Evolutionary conservation across 2,888 invertebrate species (phyloP), one percentile per base, ranked within the genome.

Genomic region (Agapostemon virescens): DNA sequence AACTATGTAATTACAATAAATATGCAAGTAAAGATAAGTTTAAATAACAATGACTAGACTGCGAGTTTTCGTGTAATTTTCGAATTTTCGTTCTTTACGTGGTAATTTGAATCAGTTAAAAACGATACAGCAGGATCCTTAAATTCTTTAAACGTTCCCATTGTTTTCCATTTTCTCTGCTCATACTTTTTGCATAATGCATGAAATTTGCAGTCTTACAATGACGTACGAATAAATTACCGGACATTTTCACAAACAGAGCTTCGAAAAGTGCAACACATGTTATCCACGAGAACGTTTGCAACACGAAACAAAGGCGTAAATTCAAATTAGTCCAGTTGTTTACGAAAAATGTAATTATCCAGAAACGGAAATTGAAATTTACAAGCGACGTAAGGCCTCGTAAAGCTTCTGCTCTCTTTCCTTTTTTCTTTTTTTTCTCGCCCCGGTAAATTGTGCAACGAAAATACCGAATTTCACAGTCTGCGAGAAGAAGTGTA

Each of bases 321-420:
- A 55, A 42, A 36, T 5, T n/a, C 33, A 68, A 68, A 71, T 63
- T n/a, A 40, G 40, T 40, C 7, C 9, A 26, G 26, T 26, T 26
- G 15, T 55, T 6, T 0, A 26, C 6, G n/a, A 23, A 49, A 40
- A 49, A n/a, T 17, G 33, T 17, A 33, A 49, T 40, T 67, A 58
- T 17, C 2, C 20, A 6, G 15, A 2, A 69, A 71, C 66, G 20
- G 13, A n/a, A 55, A 20, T 69, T 69, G 9, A 30, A 23, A 23
- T 45, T 55, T 26, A n/a, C n/a, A 26, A 1, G 11, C 40, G n/a
- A n/a, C 1, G 13, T 40, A 42, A 64, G 30, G 26, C 52, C 52
- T 30, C 36, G 66, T 15, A 7, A 55, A 13, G 30, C n/a, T 40
- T 64, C 74, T 64, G 55, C n/a, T n/a, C n/a, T n/a, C n/a, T n/a